Percentiles rank a stretch among this genome's conserved stretches.
These are phyloP conservation scores for Trachymyrmex septentrionalis DNA, from an alignment of 1,140 invertebrate species.

Conservation along the genomic window DNA sequence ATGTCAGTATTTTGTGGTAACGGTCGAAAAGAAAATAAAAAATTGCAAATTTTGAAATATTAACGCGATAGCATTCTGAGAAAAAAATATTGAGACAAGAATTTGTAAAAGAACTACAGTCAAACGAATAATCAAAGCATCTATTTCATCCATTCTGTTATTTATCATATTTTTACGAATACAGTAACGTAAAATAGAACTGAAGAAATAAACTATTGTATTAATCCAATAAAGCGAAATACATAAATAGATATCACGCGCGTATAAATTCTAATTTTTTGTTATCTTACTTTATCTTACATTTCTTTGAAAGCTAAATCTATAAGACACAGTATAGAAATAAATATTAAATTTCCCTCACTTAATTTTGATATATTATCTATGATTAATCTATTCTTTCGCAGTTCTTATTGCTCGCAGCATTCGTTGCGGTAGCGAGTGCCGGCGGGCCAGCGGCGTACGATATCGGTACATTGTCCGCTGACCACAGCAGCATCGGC, in stretches of 20 bases:
- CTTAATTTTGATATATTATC: neutral
- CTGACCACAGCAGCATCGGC: conserved; percentile 85
- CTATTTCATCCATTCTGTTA: neutral
- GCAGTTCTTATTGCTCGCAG: conserved; percentile 80
- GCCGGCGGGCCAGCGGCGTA: conserved; percentile 86
- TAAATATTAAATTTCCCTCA: neutral
- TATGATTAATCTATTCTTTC: neutral
- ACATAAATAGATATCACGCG: neutral
- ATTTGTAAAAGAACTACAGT: neutral
- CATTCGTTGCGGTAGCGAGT: conserved; percentile 78
- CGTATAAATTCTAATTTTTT: neutral
- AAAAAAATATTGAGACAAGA: neutral
- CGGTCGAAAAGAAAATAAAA: neutral
- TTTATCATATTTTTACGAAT: neutral
- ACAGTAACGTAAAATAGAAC: neutral
- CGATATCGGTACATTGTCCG: conserved; percentile 85
- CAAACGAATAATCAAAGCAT: neutral
- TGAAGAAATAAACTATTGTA: neutral
- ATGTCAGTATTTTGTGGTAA: neutral
- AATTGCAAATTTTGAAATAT: conserved; percentile 13
- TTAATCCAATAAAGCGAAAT: neutral
- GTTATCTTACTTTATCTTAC: neutral
- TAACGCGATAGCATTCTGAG: neutral
- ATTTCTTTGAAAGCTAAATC: neutral
- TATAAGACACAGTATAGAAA: neutral